Evolutionary conservation across 2,113 vertebrate genomes (phyloP), one percentile per base, ranked within the genome.

Genomic region (Hippopotamus amphibius): DNA sequence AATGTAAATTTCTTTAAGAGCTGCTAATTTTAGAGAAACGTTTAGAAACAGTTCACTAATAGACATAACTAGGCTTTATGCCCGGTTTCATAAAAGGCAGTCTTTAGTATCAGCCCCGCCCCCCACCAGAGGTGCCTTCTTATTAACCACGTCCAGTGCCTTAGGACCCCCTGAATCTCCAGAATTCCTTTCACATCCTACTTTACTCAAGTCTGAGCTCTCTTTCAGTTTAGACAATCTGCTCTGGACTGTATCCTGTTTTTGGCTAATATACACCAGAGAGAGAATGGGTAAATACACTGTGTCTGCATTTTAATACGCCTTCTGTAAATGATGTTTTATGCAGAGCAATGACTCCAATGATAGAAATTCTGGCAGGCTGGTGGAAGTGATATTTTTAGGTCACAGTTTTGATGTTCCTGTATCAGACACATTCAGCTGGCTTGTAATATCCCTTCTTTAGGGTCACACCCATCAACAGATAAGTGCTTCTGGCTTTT

Each of bases 1-100:
- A 55, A 82, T 48, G 26, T 19, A 90, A 93, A 80, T 95, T 95
- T 41, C 10, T 50, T 57, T 69, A 55, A 84, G 9, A 84, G 77
- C 13, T 84, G 37, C 7, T 63, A 37, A n/a, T 69, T 61, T 37
- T 82, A 81, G 43, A 43, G 55, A 93, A 90, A 65, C 13, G 10
- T 50, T 50, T 89, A 86, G 37, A 74, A 88, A 79, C 15, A 63
- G 41, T 80, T 90, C 28, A 26, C 46, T 46, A 8, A 59, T 0
- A 33, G 33, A 43, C 41, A 68, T 46, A 33, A 76, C 8, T 33
- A 82, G 17, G 22, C 33, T 68, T 87, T 63, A 37, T 3, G 50
- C 12, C 15, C 33, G 79, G 5, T 93, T 97, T 83, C 6, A 50
- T 37, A 74, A 59, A 30, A n/a, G 24, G 55, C 24, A 61, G 37